phyloP scores from a whole-genome alignment of 2,113 vertebrate species.

The Bubo bubo region DNA sequence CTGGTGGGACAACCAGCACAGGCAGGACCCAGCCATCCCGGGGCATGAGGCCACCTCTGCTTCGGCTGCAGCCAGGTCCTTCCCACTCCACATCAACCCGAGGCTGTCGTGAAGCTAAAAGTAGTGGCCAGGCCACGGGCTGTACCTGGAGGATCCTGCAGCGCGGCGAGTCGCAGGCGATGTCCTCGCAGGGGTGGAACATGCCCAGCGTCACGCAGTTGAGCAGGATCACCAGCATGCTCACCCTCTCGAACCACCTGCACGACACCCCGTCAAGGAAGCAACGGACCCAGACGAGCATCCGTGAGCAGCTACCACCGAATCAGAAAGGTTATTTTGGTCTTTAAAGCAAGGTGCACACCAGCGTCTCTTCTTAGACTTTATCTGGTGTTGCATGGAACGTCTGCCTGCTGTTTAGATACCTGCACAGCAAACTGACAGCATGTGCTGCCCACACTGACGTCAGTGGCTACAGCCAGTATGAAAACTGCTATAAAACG shows the following conservation, averaged over 20 bases:
- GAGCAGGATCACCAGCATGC: slow-evolving; percentile 98
- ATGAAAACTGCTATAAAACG: not conserved
- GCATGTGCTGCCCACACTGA: not conserved
- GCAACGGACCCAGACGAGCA: not conserved
- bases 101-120: not conserved
- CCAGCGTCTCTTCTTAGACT: fast-evolving
- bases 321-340: not conserved
- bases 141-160: slow-evolving; percentile 95
- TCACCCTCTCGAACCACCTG: slow-evolving; percentile 97
- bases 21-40: not conserved
- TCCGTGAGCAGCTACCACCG: fast-evolving
- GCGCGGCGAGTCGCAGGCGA: slow-evolving; percentile 88
- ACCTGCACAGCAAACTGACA: not conserved
- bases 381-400: not conserved
- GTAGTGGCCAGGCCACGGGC: fast-evolving
- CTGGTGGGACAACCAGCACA: not conserved
- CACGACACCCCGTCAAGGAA: slow-evolving; percentile 81
- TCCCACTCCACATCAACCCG: fast-evolving
- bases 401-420: not conserved
- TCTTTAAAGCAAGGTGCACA: not conserved
- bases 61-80: fast-evolving
- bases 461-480: not conserved
- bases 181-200: slow-evolving; percentile 98
- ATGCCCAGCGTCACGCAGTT: slow-evolving; percentile 98
- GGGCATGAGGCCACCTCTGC: fast-evolving